A percentile compares a stretch with the other conserved stretches of the same genome.
Conservation (phyloP, 2,888 invertebrate species). For the Hirtodrosophila histrioides region DNA sequence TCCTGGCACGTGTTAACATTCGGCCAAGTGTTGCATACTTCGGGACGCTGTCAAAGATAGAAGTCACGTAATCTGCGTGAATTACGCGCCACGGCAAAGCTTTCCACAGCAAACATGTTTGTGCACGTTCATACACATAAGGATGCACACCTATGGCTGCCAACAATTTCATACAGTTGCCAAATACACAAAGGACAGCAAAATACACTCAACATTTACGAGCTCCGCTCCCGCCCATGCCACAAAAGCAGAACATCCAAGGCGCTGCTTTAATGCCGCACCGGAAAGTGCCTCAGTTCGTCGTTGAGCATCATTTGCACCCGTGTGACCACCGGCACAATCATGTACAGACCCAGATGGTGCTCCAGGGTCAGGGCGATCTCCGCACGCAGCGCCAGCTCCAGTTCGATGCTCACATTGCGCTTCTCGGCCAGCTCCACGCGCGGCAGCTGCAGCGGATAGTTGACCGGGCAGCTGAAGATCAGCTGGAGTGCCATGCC, state of each 20-base stretch:
- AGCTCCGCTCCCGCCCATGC: not conserved
- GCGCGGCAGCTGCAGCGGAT: slow-evolving; percentile 54
- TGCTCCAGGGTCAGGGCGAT: slow-evolving; percentile 48
- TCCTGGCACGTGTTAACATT: slow-evolving; percentile 65
- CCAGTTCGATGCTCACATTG: slow-evolving; percentile 50
- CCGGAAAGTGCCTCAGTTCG: slow-evolving; percentile 23
- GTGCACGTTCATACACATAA: slow-evolving; percentile 55
- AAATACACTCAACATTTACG: slow-evolving; percentile 56
- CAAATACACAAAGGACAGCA: slow-evolving; percentile 29
- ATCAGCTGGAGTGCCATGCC: slow-evolving; percentile 63
- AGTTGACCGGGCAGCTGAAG: slow-evolving; percentile 57
- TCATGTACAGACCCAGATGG: slow-evolving; percentile 65
- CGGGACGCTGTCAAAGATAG: slow-evolving; percentile 38
- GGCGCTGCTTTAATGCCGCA: slow-evolving; percentile 27
- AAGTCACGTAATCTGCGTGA: slow-evolving; percentile 69
- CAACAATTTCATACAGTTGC: slow-evolving; percentile 14
- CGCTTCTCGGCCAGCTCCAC: slow-evolving; percentile 59
- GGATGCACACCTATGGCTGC: slow-evolving; percentile 8
- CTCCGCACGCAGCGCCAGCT: slow-evolving; percentile 40
- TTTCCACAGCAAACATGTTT: slow-evolving; percentile 62
- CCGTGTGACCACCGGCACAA: slow-evolving; percentile 58
- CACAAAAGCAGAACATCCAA: not conserved
- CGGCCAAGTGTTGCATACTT: slow-evolving; percentile 62
- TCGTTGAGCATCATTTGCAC: slow-evolving; percentile 64
- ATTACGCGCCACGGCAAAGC: slow-evolving; percentile 34